These are phyloP conservation scores for Chlorodrepanis virens DNA, from an alignment of 2,113 vertebrate genomes.

Conservation along the genomic window DNA sequence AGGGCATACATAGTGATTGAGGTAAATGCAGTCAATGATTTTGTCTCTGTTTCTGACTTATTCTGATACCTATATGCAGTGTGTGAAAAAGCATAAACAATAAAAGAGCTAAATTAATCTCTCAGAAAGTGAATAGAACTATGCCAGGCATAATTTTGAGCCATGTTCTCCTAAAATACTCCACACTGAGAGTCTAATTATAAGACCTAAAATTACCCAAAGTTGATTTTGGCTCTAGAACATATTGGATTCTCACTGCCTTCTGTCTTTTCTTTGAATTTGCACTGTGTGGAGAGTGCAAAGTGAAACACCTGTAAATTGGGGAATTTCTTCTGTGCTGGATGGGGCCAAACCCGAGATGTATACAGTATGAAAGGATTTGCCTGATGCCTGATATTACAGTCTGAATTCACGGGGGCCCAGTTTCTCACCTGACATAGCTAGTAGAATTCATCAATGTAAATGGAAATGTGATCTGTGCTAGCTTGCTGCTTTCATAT, in stretches of 20 bases:
- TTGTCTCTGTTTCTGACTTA: not conserved
- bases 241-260: not conserved
- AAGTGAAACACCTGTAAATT: not conserved
- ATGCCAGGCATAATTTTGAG: not conserved
- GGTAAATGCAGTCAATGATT: conserved; percentile 20
- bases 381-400: not conserved
- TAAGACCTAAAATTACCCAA: not conserved
- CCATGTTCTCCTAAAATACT: conserved; percentile 17
- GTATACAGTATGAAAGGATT: not conserved
- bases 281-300: not conserved
- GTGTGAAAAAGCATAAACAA: not conserved
- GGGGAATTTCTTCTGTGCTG: not conserved
- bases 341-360: not conserved
- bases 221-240: not conserved
- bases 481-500: not conserved
- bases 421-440: not conserved
- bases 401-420: not conserved
- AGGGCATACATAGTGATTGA: not conserved
- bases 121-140: not conserved
- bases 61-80: not conserved
- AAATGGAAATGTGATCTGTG: not conserved
- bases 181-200: not conserved
- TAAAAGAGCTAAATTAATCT: conserved; percentile 30
- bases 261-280: not conserved
- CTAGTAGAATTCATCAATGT: not conserved